phyloP scores from a whole-genome alignment of 2,888 invertebrate genomes.

The Ptilodon capucinus region DNA sequence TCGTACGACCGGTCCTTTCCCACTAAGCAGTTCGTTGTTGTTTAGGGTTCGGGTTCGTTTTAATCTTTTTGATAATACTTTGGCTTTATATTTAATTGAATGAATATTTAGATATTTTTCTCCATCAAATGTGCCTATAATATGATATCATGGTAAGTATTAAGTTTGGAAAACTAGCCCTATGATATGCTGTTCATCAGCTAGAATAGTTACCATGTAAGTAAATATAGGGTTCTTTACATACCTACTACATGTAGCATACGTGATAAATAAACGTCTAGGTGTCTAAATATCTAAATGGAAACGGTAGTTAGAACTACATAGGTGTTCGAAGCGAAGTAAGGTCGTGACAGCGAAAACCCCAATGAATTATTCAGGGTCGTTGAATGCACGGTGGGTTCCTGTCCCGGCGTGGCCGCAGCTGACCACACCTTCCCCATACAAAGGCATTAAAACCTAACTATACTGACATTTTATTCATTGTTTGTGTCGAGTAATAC shows the following conservation, averaged over 20 bases:
- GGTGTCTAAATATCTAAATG: constrained; percentile 6
- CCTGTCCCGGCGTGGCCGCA: constrained; percentile 33
- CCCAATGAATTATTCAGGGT: constrained; percentile 68
- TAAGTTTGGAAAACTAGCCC: too few relatives aligned
- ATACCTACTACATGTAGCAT: too few relatives aligned
- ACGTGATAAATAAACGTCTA: too few relatives aligned
- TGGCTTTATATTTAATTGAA: too few relatives aligned
- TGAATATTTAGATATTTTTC: too few relatives aligned
- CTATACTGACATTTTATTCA: constrained; percentile 19
- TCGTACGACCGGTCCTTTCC: background rate
- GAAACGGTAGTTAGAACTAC: constrained; percentile 23
- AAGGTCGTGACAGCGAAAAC: constrained; percentile 55
- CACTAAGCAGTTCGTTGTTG: constrained; percentile 1
- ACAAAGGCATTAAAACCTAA: constrained; percentile 26
- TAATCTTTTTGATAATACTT: constrained; percentile 4
- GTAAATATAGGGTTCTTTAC: too few relatives aligned
- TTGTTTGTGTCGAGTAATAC: background rate
- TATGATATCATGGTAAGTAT: too few relatives aligned
- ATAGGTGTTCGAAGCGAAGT: constrained; percentile 46
- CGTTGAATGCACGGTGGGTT: constrained; percentile 50
- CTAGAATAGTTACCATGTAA: too few relatives aligned
- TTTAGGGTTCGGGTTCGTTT: background rate
- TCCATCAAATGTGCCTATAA: too few relatives aligned
- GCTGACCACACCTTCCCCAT: constrained; percentile 46
- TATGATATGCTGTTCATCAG: too few relatives aligned